Percentiles rank a stretch among this genome's conserved stretches.
These are phyloP conservation scores for Cervus canadensis DNA, from an alignment of 2,113 vertebrate genomes.

Conservation along the genomic window DNA sequence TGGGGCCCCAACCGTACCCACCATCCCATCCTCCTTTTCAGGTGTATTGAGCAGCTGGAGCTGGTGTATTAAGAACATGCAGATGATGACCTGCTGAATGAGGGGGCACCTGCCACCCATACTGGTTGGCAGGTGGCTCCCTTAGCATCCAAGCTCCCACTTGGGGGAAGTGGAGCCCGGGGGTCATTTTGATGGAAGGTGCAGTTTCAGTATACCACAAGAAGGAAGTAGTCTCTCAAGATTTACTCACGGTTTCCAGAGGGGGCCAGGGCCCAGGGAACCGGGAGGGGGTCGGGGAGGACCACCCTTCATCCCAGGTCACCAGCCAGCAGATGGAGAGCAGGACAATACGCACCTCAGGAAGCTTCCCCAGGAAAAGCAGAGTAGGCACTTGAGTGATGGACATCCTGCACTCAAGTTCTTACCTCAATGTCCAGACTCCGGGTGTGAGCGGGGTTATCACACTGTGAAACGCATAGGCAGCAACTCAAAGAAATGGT, in stretches of 20 bases:
- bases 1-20: fast-evolving
- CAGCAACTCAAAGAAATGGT: not conserved
- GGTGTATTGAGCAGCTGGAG: not conserved
- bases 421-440: not conserved
- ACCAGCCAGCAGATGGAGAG: not conserved
- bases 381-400: not conserved
- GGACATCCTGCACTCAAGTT: not conserved
- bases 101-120: not conserved
- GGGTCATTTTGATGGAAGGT: not conserved
- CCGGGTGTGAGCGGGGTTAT: not conserved
- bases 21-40: not conserved
- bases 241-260: not conserved
- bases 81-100: not conserved
- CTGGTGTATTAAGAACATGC: not conserved
- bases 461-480: not conserved
- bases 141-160: not conserved
- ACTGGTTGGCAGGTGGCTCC: not conserved
- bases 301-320: not conserved
- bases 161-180: not conserved
- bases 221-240: not conserved
- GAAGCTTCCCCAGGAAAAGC: not conserved
- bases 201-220: no score
- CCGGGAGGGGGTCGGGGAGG: fast-evolving
- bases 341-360: not conserved
- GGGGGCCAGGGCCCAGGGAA: not conserved